Conservation (phyloP, 2,797 vertebrate genomes). For the Arnoldichthys spilopterus region DNA sequence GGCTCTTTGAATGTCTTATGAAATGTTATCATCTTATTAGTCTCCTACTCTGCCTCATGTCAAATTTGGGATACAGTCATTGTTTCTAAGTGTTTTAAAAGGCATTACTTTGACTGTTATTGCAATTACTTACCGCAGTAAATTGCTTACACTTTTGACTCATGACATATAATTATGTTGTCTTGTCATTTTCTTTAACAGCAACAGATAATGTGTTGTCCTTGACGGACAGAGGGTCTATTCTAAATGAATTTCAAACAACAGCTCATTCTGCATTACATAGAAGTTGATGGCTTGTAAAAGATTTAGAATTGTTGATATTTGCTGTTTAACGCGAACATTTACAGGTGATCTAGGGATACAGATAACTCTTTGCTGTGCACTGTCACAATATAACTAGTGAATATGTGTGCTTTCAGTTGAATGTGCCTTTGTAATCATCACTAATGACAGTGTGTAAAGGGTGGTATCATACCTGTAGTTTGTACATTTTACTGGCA, state of each 20-base stretch:
- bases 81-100: conserved; percentile 7
- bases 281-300: neutral
- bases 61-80: neutral
- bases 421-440: neutral
- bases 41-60: neutral
- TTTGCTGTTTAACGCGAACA: neutral
- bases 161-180: conserved; percentile 11
- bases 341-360: neutral
- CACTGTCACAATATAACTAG: neutral
- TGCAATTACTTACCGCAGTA: neutral
- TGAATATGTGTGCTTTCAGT: too few relatives aligned
- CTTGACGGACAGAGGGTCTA: neutral
- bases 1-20: neutral
- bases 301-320: neutral
- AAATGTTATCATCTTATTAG: neutral
- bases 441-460: neutral
- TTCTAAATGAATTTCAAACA: conserved; percentile 7
- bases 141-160: conserved; percentile 11
- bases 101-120: neutral
- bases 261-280: neutral
- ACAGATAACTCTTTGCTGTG: neutral
- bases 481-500: neutral
- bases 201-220: neutral
- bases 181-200: neutral
- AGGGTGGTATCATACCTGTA: neutral